These are phyloP conservation scores for Drosophila insularis DNA, from an alignment of 1,140 invertebrate species.

Conservation along the genomic window DNA sequence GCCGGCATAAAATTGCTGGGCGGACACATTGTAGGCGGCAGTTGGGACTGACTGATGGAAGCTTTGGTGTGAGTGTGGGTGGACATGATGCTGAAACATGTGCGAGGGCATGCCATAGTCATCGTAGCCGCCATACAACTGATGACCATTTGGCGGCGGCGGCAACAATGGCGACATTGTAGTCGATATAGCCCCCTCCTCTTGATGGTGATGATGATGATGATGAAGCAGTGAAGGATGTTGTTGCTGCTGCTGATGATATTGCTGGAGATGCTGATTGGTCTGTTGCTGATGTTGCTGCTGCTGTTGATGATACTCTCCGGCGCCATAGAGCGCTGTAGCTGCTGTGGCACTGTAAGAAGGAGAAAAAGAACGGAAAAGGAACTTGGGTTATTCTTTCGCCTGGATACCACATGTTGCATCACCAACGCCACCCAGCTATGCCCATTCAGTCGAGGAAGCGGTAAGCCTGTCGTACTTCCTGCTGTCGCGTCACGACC, in stretches of 20 bases:
- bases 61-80: conserved; percentile 60
- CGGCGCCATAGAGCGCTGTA: conserved; percentile 66
- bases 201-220: conserved; percentile 46
- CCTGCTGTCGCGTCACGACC: conserved; percentile 62
- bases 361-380: conserved; percentile 11
- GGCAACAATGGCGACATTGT: conserved; percentile 49
- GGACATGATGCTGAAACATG: conserved; percentile 61
- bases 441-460: not conserved
- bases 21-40: conserved; percentile 59
- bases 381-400: conserved; percentile 19
- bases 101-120: conserved; percentile 65
- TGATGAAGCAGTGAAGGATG: conserved; percentile 35
- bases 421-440: conserved; percentile 35
- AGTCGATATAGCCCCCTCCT: conserved; percentile 47
- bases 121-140: conserved; percentile 61
- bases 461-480: conserved; percentile 42
- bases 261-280: conserved; percentile 29
- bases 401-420: conserved; percentile 70
- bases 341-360: conserved; percentile 50
- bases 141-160: conserved; percentile 45
- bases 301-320: conserved; percentile 60
- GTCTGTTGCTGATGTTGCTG: conserved; percentile 47
- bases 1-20: conserved; percentile 63
- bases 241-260: conserved; percentile 48
- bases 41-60: conserved; percentile 37